Percentiles rank a stretch among this genome's conserved stretches.
These are phyloP conservation scores for Parazoanthus swiftii DNA, from an alignment of 92 coral and sea anemone species.

Conservation along the genomic window DNA sequence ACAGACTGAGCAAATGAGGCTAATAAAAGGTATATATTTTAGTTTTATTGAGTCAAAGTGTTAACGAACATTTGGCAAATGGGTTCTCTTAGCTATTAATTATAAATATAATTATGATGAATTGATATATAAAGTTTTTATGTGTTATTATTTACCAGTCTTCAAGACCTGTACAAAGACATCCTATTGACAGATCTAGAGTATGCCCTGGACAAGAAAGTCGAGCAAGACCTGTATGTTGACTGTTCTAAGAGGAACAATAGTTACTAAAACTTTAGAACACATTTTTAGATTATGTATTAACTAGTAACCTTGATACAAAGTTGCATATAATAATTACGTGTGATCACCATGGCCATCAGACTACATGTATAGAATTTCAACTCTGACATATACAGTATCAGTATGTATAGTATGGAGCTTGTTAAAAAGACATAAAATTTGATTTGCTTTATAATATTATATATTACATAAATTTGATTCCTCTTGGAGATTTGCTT, in stretches of 20 bases:
- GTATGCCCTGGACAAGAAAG: conserved; percentile 96
- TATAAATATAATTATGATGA: background rate
- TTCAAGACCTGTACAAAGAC: conserved; percentile 93
- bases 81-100: no score
- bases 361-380: no score
- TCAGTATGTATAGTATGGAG: no score
- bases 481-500: no score
- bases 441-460: no score
- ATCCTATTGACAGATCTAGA: conserved; percentile 81
- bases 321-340: no score
- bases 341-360: background rate
- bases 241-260: background rate
- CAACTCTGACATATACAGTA: no score
- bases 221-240: conserved; percentile 96
- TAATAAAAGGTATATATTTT: background rate
- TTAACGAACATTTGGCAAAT: background rate
- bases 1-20: no score
- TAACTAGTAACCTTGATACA: no score
- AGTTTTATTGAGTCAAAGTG: background rate
- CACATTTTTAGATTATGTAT: no score
- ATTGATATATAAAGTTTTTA: background rate
- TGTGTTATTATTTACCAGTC: conserved; percentile 45
- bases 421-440: no score
- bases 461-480: no score
- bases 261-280: background rate